phyloP scores from a whole-genome alignment of 2,113 vertebrate genomes.

The Anguilla rostrata region DNA sequence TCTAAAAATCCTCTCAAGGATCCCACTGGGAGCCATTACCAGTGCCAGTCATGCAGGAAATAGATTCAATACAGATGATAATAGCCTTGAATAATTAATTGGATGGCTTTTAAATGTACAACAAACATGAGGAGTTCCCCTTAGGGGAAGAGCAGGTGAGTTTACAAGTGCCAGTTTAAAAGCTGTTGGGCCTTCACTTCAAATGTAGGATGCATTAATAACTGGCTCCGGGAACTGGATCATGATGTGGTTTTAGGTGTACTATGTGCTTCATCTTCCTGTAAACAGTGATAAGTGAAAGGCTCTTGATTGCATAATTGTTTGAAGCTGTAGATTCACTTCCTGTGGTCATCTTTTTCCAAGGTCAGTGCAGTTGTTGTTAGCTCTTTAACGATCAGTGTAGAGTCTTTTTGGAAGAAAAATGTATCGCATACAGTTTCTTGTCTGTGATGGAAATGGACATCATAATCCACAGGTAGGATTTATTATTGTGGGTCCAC shows the following conservation, averaged over 20 bases:
- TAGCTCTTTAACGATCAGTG: neutral
- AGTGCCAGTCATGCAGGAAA: conserved; percentile 73
- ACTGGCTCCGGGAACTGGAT: conserved; percentile 35
- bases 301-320: neutral
- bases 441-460: too few relatives aligned
- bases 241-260: conserved; percentile 39
- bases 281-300: neutral
- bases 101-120: conserved; percentile 67
- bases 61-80: conserved; percentile 72
- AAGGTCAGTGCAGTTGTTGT: neutral
- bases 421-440: too few relatives aligned
- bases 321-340: neutral
- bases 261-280: conserved; percentile 3
- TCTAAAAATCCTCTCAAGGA: conserved; percentile 47
- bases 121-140: conserved; percentile 48
- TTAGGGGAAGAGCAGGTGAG: conserved; percentile 41
- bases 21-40: conserved; percentile 66
- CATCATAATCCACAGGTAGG: too few relatives aligned
- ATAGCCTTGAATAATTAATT: conserved; percentile 75
- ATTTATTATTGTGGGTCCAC: too few relatives aligned
- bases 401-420: too few relatives aligned
- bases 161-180: conserved; percentile 50
- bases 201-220: conserved; percentile 50
- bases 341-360: neutral
- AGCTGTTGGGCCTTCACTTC: conserved; percentile 31